These are phyloP conservation scores for Catonia carolina DNA, from an alignment of 2,888 invertebrate genomes.

Conservation along the genomic window DNA sequence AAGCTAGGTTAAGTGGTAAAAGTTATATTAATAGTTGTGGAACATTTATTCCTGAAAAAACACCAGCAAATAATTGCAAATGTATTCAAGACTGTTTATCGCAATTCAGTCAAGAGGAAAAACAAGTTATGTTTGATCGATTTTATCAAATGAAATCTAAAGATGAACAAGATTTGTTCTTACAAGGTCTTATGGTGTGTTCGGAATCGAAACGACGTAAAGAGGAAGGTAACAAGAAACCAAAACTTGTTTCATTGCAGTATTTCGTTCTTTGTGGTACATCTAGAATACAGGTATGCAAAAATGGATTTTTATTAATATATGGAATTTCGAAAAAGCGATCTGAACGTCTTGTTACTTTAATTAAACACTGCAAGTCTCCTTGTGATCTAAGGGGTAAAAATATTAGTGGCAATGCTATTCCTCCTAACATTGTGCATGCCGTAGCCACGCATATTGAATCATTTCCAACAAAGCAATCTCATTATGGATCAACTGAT, in stretches of 20 bases:
- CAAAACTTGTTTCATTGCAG: conserved; percentile 6
- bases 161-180: conserved; percentile 13
- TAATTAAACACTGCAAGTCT: conserved; percentile 5
- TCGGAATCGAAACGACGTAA: conserved; percentile 2
- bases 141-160: conserved; percentile 12
- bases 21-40: background rate
- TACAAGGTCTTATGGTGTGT: conserved; percentile 16
- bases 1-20: background rate
- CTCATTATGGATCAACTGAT: background rate
- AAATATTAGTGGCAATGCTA: conserved; percentile 10
- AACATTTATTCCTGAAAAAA: conserved; percentile 1
- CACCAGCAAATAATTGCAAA: background rate
- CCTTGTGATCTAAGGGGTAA: conserved; percentile 15
- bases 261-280: conserved; percentile 4
- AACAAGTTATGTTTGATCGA: conserved; percentile 2
- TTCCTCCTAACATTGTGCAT: conserved; percentile 10
- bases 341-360: conserved; percentile 3
- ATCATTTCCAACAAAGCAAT: conserved; percentile 3
- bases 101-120: conserved; percentile 7
- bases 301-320: conserved; percentile 12
- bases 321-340: conserved; percentile 11
- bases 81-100: conserved; percentile 8
- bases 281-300: conserved; percentile 12
- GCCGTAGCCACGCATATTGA: conserved; percentile 6
- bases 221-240: conserved; percentile 1